phyloP scores from a whole-genome alignment of 2,113 vertebrate species.

The Gadus chalcogrammus region DNA sequence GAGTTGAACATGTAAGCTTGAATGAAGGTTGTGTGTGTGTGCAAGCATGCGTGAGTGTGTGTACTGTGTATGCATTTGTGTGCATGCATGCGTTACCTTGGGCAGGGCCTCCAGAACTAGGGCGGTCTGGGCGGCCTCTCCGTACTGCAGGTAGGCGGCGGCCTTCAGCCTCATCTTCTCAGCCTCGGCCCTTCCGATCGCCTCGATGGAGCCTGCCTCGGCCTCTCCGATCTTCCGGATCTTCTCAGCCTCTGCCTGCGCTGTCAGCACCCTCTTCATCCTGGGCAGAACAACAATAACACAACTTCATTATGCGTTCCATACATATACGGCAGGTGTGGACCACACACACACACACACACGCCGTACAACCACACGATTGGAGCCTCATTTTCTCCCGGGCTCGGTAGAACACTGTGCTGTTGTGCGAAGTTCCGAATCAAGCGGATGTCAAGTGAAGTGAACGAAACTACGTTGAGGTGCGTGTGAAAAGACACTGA shows the following conservation, averaged over 20 bases:
- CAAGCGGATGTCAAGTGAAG: no score
- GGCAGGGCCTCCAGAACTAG: conserved; percentile 90
- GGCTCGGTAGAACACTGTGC: no score
- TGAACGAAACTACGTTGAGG: not conserved
- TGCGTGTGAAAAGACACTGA: conserved; percentile 55
- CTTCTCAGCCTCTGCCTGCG: conserved; percentile 90
- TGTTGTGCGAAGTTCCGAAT: no score
- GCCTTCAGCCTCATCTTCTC: conserved; percentile 94
- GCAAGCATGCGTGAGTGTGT: not conserved
- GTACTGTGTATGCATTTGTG: no score
- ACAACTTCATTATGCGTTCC: no score
- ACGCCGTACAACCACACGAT: no score
- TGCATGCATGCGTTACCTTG: conserved; percentile 69
- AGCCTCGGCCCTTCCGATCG: conserved; percentile 85
- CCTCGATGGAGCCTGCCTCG: conserved; percentile 83
- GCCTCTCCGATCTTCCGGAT: conserved; percentile 87
- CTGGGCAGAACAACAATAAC: conserved; percentile 58
- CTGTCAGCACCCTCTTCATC: conserved; percentile 82
- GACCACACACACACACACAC: no score
- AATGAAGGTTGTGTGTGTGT: no score
- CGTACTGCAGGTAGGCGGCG: conserved; percentile 86
- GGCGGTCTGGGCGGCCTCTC: conserved; percentile 86
- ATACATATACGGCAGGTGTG: no score
- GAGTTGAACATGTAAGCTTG: no score
- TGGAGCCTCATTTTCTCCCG: no score